Conservation (phyloP, 1,140 invertebrate genomes). For the Pogonomyrmex californicus region DNA sequence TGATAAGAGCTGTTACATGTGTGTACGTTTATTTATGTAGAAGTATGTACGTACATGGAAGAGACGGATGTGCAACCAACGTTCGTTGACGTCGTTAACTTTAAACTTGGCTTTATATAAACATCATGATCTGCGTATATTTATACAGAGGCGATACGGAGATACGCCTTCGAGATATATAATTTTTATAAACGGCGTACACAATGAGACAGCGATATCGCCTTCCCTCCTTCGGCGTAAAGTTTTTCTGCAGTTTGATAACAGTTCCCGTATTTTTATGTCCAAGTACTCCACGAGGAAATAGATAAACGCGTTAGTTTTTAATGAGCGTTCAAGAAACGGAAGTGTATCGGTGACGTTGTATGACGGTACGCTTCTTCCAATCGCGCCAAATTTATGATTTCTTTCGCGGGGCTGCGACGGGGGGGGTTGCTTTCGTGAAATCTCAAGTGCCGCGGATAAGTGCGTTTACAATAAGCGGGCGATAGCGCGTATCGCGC, state of each 20-base stretch:
- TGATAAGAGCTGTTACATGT: conserved; percentile 3
- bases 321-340: neutral
- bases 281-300: neutral
- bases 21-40: neutral
- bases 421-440: neutral
- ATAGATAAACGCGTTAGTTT: neutral
- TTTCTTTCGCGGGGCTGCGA: neutral
- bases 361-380: no score
- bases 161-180: neutral
- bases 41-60: neutral
- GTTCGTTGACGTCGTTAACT: conserved; percentile 28
- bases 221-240: neutral
- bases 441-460: conserved; percentile 38
- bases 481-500: conserved; percentile 22
- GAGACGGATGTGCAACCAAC: conserved; percentile 2
- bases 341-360: no score
- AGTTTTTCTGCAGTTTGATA: neutral
- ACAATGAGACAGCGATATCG: neutral
- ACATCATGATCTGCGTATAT: conserved; percentile 24
- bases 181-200: conserved; percentile 25
- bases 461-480: conserved; percentile 10
- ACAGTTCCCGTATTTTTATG: neutral
- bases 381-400: neutral
- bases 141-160: neutral
- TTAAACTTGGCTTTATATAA: conserved; percentile 38